These are phyloP conservation scores for Paracentrotus lividus DNA, from an alignment of 53 echinoderm and acorn worm species.

Conservation along the genomic window DNA sequence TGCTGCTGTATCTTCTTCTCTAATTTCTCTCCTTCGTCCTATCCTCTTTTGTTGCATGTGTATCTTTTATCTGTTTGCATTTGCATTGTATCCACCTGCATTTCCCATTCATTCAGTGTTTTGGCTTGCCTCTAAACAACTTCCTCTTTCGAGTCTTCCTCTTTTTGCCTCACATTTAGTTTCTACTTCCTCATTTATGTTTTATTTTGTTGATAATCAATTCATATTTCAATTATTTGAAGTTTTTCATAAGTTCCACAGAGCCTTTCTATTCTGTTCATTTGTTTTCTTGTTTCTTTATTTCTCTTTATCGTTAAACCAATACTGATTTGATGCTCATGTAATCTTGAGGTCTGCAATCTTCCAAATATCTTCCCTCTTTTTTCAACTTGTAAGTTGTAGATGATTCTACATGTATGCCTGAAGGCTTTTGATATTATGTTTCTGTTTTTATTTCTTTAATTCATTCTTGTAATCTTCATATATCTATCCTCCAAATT, in stretches of 20 bases:
- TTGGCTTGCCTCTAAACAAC: not conserved
- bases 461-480: not conserved
- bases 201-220: too few species aligned
- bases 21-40: not conserved
- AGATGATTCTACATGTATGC: too few species aligned
- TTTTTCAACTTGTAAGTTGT: too few species aligned
- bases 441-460: not conserved
- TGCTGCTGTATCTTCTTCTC: not conserved
- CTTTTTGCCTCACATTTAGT: not conserved
- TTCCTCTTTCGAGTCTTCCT: slow-evolving; percentile 12
- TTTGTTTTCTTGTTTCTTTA: not conserved
- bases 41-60: not conserved
- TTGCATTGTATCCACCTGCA: not conserved
- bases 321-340: not conserved
- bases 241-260: too few species aligned
- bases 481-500: not conserved
- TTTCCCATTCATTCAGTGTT: not conserved
- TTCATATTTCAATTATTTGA: too few species aligned
- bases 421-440: too few species aligned
- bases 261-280: not conserved
- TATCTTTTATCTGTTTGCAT: not conserved
- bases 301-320: too few species aligned
- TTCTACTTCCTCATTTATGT: not conserved
- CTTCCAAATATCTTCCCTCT: not conserved
- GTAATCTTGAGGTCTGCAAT: not conserved